Evolutionary conservation across 2,113 vertebrate genomes (phyloP).

Genomic region (Podarcis muralis): DNA sequence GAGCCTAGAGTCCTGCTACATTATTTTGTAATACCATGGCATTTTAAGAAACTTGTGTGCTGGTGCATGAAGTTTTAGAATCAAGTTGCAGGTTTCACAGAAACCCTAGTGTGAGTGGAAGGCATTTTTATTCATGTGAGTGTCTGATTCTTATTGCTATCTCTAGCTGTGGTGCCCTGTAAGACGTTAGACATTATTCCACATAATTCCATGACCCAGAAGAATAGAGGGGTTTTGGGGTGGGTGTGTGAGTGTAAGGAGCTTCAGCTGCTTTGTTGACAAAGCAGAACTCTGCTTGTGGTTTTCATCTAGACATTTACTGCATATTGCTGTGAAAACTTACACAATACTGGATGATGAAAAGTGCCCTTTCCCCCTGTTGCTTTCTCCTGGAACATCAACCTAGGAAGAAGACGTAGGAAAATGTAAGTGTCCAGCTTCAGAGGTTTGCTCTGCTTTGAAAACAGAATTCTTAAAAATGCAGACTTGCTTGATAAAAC

Average conservation of each 20-base stretch:
- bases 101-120: neutral
- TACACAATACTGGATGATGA: constrained; percentile 76
- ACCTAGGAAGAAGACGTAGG: constrained; percentile 69
- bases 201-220: neutral
- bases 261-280: neutral
- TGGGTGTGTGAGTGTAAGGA: neutral
- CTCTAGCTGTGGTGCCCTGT: neutral
- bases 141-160: neutral
- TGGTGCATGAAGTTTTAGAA: neutral
- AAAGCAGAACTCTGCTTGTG: neutral
- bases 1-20: neutral
- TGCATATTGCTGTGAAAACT: constrained; percentile 58
- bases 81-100: neutral
- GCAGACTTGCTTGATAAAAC: constrained; percentile 25
- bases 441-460: neutral
- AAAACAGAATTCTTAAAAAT: neutral
- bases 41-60: neutral
- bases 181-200: neutral
- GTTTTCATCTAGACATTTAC: neutral
- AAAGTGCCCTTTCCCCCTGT: constrained; percentile 66
- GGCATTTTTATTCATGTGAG: neutral
- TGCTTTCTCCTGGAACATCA: constrained; percentile 75
- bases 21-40: neutral
- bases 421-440: constrained; percentile 26
- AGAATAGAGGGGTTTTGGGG: neutral